Evolutionary conservation across 2,113 vertebrate genomes (phyloP).

Genomic region (Ascaphus truei): DNA sequence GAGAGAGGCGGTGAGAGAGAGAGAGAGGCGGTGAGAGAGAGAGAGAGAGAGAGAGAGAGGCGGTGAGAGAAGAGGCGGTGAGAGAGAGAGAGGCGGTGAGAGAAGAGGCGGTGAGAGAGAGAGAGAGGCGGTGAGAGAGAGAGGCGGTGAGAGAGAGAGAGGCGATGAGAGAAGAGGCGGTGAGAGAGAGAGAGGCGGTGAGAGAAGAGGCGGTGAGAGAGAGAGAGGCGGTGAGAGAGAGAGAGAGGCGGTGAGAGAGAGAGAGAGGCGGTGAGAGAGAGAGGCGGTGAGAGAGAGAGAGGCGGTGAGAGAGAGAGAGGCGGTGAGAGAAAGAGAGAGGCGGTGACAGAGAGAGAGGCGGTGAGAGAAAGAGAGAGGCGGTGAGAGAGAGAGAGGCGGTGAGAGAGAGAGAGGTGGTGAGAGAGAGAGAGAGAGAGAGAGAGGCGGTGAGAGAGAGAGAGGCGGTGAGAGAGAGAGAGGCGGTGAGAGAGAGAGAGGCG

Average conservation of each 20-base stretch:
- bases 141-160: conserved; percentile 76
- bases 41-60: not conserved
- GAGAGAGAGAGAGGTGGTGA: not conserved
- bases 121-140: conserved; percentile 71
- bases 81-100: not conserved
- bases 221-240: conserved; percentile 85
- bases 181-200: not conserved
- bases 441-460: not conserved
- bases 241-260: not conserved
- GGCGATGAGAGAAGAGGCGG: not conserved
- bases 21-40: not conserved
- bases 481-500: conserved; percentile 64
- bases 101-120: too few species aligned
- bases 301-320: not conserved
- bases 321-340: too few species aligned
- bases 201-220: conserved; percentile 88
- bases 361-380: not conserved
- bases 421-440: not conserved
- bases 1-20: conserved; percentile 86
- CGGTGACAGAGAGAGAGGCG: not conserved
- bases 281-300: conserved; percentile 76
- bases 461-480: conserved; percentile 77
- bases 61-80: too few species aligned
- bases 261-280: conserved; percentile 72
- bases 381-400: not conserved